These are phyloP conservation scores for Pangasianodon hypophthalmus DNA, from an alignment of 2,113 vertebrate genomes.

Conservation along the genomic window DNA sequence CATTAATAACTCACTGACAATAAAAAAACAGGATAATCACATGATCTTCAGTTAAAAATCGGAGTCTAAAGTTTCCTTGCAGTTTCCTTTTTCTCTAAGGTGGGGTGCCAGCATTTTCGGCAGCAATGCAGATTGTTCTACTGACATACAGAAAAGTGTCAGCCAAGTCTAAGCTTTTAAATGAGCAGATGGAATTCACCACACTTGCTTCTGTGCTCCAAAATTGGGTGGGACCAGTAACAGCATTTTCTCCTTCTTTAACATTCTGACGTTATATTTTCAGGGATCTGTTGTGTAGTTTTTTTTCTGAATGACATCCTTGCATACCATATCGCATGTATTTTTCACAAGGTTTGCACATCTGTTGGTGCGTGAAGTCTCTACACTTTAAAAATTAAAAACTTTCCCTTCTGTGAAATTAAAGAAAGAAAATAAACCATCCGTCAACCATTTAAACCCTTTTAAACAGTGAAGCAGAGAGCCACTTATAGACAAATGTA, in stretches of 20 bases:
- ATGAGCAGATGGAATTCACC: conserved; percentile 6
- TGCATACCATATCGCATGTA: no score
- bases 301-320: background rate
- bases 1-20: background rate
- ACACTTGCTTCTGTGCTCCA: conserved; percentile 6
- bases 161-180: conserved; percentile 17
- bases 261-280: background rate
- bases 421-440: conserved; percentile 43
- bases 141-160: background rate
- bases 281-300: background rate
- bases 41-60: no score
- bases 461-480: conserved; percentile 27
- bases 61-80: background rate
- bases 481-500: conserved; percentile 47
- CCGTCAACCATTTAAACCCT: conserved; percentile 35
- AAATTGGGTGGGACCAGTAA: background rate
- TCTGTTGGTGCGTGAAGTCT: background rate
- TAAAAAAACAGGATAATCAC: background rate
- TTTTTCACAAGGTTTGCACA: background rate
- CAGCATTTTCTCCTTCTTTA: background rate
- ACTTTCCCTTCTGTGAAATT: conserved; percentile 29
- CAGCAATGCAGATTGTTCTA: background rate
- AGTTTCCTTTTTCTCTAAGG: background rate
- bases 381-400: background rate
- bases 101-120: background rate